Evolutionary conservation across 2,113 vertebrate genomes (phyloP).

Genomic region (Acanthisitta chloris): DNA sequence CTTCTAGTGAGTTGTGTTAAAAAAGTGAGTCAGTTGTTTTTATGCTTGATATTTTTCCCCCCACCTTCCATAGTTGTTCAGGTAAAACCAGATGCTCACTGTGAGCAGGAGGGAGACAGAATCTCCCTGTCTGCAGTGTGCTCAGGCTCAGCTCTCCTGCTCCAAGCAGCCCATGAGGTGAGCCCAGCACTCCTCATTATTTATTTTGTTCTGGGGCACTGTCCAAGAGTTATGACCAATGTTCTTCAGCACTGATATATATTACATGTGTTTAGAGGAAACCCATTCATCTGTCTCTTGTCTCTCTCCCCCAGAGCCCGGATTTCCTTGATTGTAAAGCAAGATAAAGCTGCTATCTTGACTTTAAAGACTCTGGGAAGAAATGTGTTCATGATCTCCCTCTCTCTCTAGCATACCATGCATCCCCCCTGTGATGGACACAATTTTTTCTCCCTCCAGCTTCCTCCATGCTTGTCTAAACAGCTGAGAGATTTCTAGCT

Average conservation of each 20-base stretch:
- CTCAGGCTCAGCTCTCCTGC: neutral
- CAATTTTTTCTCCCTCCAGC: neutral
- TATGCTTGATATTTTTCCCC: neutral
- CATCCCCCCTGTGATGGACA: neutral
- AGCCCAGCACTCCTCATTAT: slow-evolving; percentile 10
- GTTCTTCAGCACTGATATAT: slow-evolving; percentile 65
- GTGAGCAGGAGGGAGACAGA: neutral
- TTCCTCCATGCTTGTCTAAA: neutral
- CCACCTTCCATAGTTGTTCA: neutral
- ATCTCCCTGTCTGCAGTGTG: neutral
- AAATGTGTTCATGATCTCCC: slow-evolving; percentile 26
- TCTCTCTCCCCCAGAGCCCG: slow-evolving; percentile 39
- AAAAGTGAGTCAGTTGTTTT: neutral
- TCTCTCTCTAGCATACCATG: neutral
- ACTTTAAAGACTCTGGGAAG: slow-evolving; percentile 61
- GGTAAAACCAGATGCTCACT: neutral
- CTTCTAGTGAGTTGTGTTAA: neutral
- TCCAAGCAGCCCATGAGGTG: slow-evolving; percentile 11
- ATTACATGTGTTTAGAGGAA: slow-evolving; percentile 59
- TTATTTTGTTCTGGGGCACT: slow-evolving; percentile 61
- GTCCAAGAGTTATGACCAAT: slow-evolving; percentile 52
- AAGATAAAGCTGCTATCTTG: slow-evolving; percentile 58
- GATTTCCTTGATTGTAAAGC: slow-evolving; percentile 55
- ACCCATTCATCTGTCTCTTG: slow-evolving; percentile 49
- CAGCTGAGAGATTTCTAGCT: neutral